Base-by-base conservation (phyloP, 2,797 vertebrate genomes). In the Lateolabrax maculatus region DNA sequence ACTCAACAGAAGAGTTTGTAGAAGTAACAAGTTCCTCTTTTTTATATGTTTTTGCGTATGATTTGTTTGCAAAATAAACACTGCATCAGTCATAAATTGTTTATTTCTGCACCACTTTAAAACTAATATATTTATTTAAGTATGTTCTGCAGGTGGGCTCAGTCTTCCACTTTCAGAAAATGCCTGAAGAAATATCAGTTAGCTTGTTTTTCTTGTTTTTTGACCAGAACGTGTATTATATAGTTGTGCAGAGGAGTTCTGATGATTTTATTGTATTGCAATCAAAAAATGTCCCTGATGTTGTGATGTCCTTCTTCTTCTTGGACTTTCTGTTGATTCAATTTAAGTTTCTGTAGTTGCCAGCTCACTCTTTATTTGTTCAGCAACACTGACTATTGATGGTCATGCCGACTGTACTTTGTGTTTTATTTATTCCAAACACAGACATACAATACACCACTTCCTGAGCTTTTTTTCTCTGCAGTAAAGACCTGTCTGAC, bases 371-470 rank as follows among this genome's bases (percentile, higher is more conserved):
- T 75, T 56, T 37, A 61, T 57, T 63, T 76, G 53, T 51, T 69
- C 4, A 57, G 46, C 41, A 57, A 5, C 13, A 7, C 21, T 41
- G 46, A n/a, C 10, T 56, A 8, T 36, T 48, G 34, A 64, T 49
- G 49, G 16, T 63, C 23, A 41, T 51, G 9, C 23, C 44, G 36
- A 1, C 62, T 69, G 39, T 36, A 12, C 6, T 31, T 67, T 23
- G 57, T 62, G 5, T 56, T 71, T 71, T 39, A 51, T 70, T 69
- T 56, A 60, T 74, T 79, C 25, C 31, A 41, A 66, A 80, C 31
- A 29, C 21, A 68, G 39, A 62, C 37, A 1, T 21, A 11, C 25
- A 19, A 56, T 25, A 57, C 16, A 7, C 79, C 79, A 66, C 57
- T 71, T 81, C 61, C 9, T 57, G 41, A 8, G 55, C 6, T 39